phyloP scores from a whole-genome alignment of 1,140 invertebrate genomes.

The Euschistus heros region DNA sequence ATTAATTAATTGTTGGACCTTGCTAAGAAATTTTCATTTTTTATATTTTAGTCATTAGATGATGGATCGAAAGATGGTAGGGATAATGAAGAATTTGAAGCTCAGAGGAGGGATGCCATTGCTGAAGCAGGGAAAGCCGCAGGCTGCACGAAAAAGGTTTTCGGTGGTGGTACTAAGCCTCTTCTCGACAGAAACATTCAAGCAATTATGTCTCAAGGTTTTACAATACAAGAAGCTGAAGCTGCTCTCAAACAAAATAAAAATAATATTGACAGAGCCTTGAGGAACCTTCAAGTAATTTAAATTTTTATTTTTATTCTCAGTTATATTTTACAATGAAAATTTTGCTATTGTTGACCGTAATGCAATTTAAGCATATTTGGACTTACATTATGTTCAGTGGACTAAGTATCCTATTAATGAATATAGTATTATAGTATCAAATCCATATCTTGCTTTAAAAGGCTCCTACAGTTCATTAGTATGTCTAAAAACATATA shows the following conservation, averaged over 20 bases:
- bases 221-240: conserved; percentile 63
- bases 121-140: conserved; percentile 58
- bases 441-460: too few relatives aligned
- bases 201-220: conserved; percentile 69
- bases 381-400: too few relatives aligned
- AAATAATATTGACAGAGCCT: conserved; percentile 61
- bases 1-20: conserved; percentile 16
- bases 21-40: background rate
- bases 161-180: conserved; percentile 54
- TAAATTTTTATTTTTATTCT: background rate
- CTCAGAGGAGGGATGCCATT: conserved; percentile 73
- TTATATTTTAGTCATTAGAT: conserved; percentile 29
- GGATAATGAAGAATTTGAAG: conserved; percentile 67
- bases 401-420: too few relatives aligned
- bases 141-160: conserved; percentile 50
- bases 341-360: too few relatives aligned
- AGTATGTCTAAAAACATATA: too few relatives aligned
- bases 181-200: conserved; percentile 68
- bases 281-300: conserved; percentile 53
- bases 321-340: too few relatives aligned
- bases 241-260: conserved; percentile 56
- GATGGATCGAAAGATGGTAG: conserved; percentile 25
- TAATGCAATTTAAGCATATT: too few relatives aligned
- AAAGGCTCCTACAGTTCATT: too few relatives aligned
- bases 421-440: too few relatives aligned